phyloP scores from a whole-genome alignment of 2,797 vertebrate species.

The Dicrostonyx torquatus region DNA sequence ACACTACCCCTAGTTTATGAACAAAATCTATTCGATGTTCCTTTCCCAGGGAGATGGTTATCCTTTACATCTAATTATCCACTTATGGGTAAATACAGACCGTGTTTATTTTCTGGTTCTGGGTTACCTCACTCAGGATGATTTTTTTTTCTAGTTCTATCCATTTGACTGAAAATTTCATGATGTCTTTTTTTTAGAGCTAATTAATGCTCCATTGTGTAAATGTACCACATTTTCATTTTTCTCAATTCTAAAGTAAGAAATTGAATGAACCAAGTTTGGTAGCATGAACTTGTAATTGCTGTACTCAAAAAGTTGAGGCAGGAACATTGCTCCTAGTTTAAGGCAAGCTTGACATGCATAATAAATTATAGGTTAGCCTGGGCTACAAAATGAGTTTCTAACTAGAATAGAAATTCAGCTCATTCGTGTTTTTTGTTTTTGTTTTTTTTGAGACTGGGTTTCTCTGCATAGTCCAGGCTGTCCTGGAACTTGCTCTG shows the following conservation, averaged over 20 bases:
- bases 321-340: not conserved
- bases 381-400: not conserved
- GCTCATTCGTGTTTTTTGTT: not conserved
- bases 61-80: not conserved
- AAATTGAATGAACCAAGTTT: conserved; percentile 5
- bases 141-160: not conserved
- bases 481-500: not conserved
- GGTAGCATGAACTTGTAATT: not conserved
- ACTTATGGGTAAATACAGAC: not conserved
- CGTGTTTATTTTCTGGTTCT: not conserved
- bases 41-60: not conserved
- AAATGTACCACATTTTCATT: not conserved
- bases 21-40: not conserved
- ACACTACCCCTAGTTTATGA: not conserved
- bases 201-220: not conserved
- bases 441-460: not conserved
- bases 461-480: not conserved
- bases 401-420: conserved; percentile 40
- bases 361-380: not conserved
- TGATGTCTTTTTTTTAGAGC: not conserved
- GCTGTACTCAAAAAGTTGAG: not conserved
- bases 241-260: conserved; percentile 31
- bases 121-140: not conserved
- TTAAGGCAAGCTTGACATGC: not conserved
- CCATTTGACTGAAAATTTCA: not conserved